Evolutionary conservation across 2,113 vertebrate genomes (phyloP).

Genomic region (Egretta garzetta): DNA sequence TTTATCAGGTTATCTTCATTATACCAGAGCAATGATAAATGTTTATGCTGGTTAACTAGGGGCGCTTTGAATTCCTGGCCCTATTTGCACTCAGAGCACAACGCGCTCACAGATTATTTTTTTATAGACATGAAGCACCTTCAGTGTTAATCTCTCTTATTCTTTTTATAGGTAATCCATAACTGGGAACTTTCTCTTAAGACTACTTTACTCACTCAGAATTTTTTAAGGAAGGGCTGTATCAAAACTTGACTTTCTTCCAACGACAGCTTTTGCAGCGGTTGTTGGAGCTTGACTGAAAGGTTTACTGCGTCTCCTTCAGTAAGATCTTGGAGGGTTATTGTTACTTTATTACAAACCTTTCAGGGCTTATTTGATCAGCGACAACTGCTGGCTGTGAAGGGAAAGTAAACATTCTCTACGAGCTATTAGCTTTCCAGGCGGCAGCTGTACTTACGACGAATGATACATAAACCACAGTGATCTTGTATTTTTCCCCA

Average conservation of each 20-base stretch:
- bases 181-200: slow-evolving; percentile 42
- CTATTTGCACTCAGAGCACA: slow-evolving; percentile 12
- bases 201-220: slow-evolving; percentile 40
- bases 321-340: neutral
- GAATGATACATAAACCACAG: neutral
- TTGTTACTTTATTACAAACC: neutral
- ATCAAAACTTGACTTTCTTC: slow-evolving; percentile 6
- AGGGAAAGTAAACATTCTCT: neutral
- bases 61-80: slow-evolving; percentile 54
- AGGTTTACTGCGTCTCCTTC: neutral
- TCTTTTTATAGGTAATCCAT: slow-evolving; percentile 67
- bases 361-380: neutral
- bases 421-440: neutral
- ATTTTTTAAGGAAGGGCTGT: slow-evolving; percentile 38
- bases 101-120: slow-evolving; percentile 66
- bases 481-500: neutral
- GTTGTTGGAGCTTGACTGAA: neutral
- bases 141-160: slow-evolving; percentile 56
- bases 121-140: slow-evolving; percentile 65
- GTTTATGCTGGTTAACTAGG: slow-evolving; percentile 60
- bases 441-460: neutral
- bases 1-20: slow-evolving; percentile 86
- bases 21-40: slow-evolving; percentile 79
- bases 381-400: neutral
- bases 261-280: neutral